These are phyloP conservation scores for Melikaiella ostensackeni DNA, from an alignment of 2,888 invertebrate genomes.

Conservation along the genomic window DNA sequence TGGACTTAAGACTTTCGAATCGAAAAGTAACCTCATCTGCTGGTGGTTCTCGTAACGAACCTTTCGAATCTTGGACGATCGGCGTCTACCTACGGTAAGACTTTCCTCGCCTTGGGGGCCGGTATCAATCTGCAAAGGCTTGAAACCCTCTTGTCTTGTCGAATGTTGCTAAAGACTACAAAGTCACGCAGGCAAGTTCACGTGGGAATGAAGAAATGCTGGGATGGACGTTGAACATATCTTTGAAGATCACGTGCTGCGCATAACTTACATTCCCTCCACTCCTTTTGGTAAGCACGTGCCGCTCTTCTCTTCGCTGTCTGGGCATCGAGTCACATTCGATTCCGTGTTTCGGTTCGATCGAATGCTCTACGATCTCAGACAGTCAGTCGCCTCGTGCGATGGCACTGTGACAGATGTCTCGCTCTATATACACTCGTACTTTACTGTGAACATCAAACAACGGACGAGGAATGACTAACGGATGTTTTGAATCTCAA, in stretches of 20 bases:
- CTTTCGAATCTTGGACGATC: too few species aligned
- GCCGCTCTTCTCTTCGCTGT: slow-evolving; percentile 51
- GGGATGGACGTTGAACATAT: slow-evolving; percentile 57
- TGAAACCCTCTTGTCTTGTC: neutral
- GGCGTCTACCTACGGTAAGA: neutral
- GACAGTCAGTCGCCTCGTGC: slow-evolving; percentile 66
- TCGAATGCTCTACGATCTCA: slow-evolving; percentile 62
- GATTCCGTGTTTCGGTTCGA: slow-evolving; percentile 69
- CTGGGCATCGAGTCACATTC: slow-evolving; percentile 47
- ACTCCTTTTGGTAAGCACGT: slow-evolving; percentile 64
- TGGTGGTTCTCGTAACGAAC: too few species aligned
- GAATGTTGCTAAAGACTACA: neutral
- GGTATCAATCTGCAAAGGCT: neutral
- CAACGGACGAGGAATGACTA: neutral
- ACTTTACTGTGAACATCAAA: neutral
- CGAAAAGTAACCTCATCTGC: neutral
- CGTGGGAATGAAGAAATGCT: slow-evolving; percentile 59
- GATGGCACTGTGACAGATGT: slow-evolving; percentile 63
- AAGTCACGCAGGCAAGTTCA: neutral
- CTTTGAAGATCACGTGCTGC: slow-evolving; percentile 71
- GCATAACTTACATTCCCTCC: slow-evolving; percentile 74
- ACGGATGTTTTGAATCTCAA: neutral
- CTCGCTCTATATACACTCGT: slow-evolving; percentile 10
- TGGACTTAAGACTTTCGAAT: neutral
- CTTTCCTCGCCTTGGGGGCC: slow-evolving; percentile 1